Percentiles rank a stretch among this genome's conserved stretches.
Conservation (phyloP, 2,797 vertebrate genomes). For the Trachurus trachurus region DNA sequence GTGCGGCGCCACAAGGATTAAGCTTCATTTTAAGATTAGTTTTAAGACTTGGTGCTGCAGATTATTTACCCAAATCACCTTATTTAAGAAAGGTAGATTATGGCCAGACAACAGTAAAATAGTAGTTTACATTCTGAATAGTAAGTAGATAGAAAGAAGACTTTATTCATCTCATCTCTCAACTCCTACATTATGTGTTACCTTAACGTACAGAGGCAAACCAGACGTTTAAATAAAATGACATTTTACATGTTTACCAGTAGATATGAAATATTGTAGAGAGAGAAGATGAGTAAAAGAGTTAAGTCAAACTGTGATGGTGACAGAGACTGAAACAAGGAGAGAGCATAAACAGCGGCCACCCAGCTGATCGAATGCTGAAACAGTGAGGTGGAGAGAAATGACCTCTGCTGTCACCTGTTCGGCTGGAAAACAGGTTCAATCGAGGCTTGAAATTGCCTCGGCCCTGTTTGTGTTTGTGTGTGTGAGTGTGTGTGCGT, state of each 20-base stretch:
- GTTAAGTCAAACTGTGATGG: not conserved
- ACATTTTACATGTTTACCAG: not conserved
- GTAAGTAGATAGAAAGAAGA: slow-evolving; percentile 1
- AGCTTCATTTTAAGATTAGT: slow-evolving; percentile 74
- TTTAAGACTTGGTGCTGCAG: slow-evolving; percentile 55
- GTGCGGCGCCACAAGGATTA: slow-evolving; percentile 79
- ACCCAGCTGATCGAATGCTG: slow-evolving; percentile 47
- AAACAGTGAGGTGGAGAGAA: slow-evolving; percentile 40
- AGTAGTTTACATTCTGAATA: slow-evolving; percentile 55
- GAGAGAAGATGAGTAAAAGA: not conserved
- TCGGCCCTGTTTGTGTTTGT: slow-evolving; percentile 55
- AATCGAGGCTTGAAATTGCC: slow-evolving; percentile 70
- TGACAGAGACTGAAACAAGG: slow-evolving; percentile 19
- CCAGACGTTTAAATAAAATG: not conserved
- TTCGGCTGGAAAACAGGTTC: slow-evolving; percentile 61
- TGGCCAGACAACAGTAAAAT: slow-evolving; percentile 45
- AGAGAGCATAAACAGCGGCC: slow-evolving; percentile 35
- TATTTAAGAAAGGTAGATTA: slow-evolving; percentile 55
- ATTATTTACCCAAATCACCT: slow-evolving; percentile 67
- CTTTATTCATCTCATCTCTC: slow-evolving; percentile 27
- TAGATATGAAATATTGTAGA: not conserved
- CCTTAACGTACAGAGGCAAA: not conserved
- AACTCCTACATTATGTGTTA: slow-evolving; percentile 12
- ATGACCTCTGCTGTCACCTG: slow-evolving; percentile 64
- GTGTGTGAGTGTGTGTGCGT: slow-evolving; percentile 27